Percentiles rank a stretch among this genome's conserved stretches.
Conservation (phyloP, 2,888 invertebrate genomes). For the Aporophyla lueneburgensis region DNA sequence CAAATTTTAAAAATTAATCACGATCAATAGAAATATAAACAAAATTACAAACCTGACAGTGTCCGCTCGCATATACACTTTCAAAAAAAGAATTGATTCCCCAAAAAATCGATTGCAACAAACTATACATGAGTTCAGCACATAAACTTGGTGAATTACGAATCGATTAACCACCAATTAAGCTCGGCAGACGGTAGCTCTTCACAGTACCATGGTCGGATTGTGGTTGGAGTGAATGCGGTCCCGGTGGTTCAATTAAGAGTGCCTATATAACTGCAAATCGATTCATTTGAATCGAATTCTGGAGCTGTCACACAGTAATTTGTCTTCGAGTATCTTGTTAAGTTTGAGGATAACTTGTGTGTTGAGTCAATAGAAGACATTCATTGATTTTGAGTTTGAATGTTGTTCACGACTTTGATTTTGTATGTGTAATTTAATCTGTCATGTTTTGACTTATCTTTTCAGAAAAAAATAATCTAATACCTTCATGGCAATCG, state of each 20-base stretch:
- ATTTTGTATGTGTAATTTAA: background rate
- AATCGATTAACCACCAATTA: slow-evolving; percentile 76
- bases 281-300: slow-evolving; percentile 66
- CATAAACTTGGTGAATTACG: slow-evolving; percentile 65
- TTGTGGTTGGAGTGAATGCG: slow-evolving; percentile 68
- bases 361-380: slow-evolving; percentile 42
- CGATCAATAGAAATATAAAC: background rate
- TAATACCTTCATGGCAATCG: too few relatives aligned
- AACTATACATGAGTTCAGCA: slow-evolving; percentile 48
- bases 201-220: slow-evolving; percentile 65
- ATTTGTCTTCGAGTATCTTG: slow-evolving; percentile 64
- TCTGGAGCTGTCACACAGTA: slow-evolving; percentile 56
- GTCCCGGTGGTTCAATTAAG: slow-evolving; percentile 67
- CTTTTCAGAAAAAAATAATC: too few relatives aligned
- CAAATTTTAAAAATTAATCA: too few relatives aligned
- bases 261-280: slow-evolving; percentile 66
- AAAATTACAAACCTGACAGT: background rate
- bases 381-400: slow-evolving; percentile 7
- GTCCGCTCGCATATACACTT: background rate
- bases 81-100: background rate
- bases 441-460: too few relatives aligned
- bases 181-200: slow-evolving; percentile 68
- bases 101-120: slow-evolving; percentile 34
- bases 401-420: slow-evolving; percentile 1
- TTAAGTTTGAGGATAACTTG: slow-evolving; percentile 48